Evolutionary conservation across 2,113 vertebrate species (phyloP).

Genomic region (Lasiurus borealis): DNA sequence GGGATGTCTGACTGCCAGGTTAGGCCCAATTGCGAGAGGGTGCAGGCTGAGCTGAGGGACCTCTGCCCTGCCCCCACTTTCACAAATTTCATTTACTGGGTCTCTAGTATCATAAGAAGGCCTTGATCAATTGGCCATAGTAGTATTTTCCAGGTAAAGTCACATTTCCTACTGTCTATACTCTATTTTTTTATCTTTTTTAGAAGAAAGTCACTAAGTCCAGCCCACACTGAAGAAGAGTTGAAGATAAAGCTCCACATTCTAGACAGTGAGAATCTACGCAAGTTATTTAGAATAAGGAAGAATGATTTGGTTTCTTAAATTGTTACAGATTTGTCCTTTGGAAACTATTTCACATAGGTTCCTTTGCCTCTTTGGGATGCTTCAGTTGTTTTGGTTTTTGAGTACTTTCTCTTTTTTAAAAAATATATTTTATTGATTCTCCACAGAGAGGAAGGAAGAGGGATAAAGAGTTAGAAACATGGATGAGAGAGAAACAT

Average conservation of each 20-base stretch:
- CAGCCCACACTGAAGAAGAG: neutral
- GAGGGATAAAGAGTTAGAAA: no score
- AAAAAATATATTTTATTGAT: no score
- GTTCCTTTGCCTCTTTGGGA: neutral
- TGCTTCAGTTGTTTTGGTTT: neutral
- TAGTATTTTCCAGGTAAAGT: neutral
- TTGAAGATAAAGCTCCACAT: conserved; percentile 8
- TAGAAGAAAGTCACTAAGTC: neutral
- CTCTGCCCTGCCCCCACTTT: no score
- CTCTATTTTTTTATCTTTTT: neutral
- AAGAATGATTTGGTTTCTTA: conserved; percentile 7
- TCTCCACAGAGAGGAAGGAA: no score
- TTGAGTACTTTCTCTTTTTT: no score
- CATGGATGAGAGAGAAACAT: no score
- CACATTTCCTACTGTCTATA: neutral
- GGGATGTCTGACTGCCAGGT: no score
- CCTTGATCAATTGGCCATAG: neutral
- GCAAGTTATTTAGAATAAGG: conserved; percentile 2
- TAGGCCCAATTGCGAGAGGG: no score
- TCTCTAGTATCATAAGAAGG: neutral
- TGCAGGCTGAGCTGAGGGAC: no score
- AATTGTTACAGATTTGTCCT: neutral
- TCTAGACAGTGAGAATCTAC: neutral
- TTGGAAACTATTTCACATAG: neutral
- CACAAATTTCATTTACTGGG: no score